A percentile compares a stretch with the other conserved stretches of the same genome.
phyloP scores from a whole-genome alignment of 1,140 invertebrate species.

The Asbolus verrucosus region DNA sequence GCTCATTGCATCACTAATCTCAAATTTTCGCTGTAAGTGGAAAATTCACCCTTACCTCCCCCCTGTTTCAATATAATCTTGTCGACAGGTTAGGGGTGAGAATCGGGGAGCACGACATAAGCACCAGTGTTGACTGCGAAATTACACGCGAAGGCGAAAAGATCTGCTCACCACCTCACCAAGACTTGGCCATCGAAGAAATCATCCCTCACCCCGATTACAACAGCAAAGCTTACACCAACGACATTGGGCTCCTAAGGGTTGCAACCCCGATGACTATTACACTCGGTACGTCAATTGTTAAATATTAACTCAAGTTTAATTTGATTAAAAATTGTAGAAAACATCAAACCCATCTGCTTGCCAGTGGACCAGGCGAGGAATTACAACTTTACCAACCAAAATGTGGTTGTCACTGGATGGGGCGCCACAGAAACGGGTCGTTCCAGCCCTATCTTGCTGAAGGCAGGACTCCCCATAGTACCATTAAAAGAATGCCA shows the following conservation, averaged over 20 bases:
- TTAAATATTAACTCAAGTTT: too few relatives aligned
- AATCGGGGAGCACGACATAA: conserved; percentile 74
- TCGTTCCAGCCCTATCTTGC: not conserved
- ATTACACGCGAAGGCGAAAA: conserved; percentile 56
- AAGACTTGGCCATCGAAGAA: conserved; percentile 71
- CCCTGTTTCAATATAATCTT: too few relatives aligned
- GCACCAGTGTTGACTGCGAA: conserved; percentile 72
- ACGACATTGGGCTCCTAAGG: conserved; percentile 76
- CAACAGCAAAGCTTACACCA: conserved; percentile 63
- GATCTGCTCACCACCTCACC: conserved; percentile 69
- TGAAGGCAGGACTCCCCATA: too few relatives aligned
- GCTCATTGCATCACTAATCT: conserved; percentile 75
- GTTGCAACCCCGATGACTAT: conserved; percentile 57
- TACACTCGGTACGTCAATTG: too few relatives aligned
- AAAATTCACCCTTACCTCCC: too few relatives aligned
- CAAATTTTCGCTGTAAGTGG: conserved; percentile 63
- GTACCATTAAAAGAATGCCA: too few relatives aligned
- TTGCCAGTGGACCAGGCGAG: conserved; percentile 65
- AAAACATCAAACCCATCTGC: conserved; percentile 69
- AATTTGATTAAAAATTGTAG: too few relatives aligned
- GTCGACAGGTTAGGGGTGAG: conserved; percentile 69
- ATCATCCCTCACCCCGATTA: conserved; percentile 71
- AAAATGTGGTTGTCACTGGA: conserved; percentile 67
- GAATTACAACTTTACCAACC: conserved; percentile 54
- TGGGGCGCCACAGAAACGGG: conserved; percentile 69